Evolutionary conservation across 2,888 invertebrate species (phyloP).

Genomic region (Trichogramma evanescens): DNA sequence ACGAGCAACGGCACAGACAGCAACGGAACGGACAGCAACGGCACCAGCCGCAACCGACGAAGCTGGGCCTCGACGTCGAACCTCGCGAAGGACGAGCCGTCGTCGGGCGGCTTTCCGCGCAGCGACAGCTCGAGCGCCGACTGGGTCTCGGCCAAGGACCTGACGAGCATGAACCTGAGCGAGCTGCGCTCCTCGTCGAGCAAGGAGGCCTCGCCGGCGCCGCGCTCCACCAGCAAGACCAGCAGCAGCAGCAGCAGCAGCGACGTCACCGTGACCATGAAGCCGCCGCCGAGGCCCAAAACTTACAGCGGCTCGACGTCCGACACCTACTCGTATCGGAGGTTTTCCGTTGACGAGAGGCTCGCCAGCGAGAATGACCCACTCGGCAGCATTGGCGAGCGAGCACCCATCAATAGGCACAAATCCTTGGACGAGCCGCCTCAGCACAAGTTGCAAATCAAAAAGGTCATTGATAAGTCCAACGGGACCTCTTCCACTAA

Average conservation of each 20-base stretch:
- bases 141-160: constrained; percentile 79
- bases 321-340: constrained; percentile 31
- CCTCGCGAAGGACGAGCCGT: constrained; percentile 47
- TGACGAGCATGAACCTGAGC: constrained; percentile 48
- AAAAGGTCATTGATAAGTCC: constrained; percentile 40
- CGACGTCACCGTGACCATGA: constrained; percentile 8
- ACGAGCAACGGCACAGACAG: background rate
- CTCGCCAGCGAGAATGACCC: constrained; percentile 13
- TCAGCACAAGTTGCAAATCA: constrained; percentile 40
- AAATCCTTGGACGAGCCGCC: constrained; percentile 12
- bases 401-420: background rate
- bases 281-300: constrained; percentile 23
- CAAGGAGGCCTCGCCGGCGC: constrained; percentile 3
- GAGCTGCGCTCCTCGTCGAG: constrained; percentile 11
- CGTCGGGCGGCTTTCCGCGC: constrained; percentile 15
- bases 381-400: background rate
- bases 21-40: constrained; percentile 39
- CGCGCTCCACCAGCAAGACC: constrained; percentile 53
- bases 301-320: constrained; percentile 32
- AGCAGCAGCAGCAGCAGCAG: background rate
- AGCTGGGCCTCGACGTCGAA: constrained; percentile 76
- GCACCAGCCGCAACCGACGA: constrained; percentile 43
- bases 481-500: constrained; percentile 35
- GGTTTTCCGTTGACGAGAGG: constrained; percentile 33
- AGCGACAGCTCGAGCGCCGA: constrained; percentile 24